Evolutionary conservation across 2,888 invertebrate genomes (phyloP), one percentile per base, ranked within the genome.

Genomic region (Clusia tigrina): DNA sequence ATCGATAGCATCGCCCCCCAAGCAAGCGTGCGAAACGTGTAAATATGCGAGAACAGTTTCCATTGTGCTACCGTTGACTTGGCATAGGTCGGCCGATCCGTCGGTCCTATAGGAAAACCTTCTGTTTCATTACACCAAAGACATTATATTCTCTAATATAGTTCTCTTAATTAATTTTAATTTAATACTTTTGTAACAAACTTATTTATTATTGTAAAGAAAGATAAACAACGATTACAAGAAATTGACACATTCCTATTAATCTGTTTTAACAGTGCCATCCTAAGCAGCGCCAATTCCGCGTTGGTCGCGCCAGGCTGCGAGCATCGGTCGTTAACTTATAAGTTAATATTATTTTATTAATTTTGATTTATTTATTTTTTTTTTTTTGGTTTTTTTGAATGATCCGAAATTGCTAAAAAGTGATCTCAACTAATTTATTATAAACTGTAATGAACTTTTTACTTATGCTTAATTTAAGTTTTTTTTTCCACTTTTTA

Each of bases 211-310:
- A 42, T 42, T 42, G 10, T 10, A 42, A 2, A 5, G 15, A 42
- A 15, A 42, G n/a, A 42, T n/a, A 42, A 42, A 32, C 5, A 32
- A 32, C 32, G 12, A 32, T 9, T 32, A 32, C 22, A 46, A 57
- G 37, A 55, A 46, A 32, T 46, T 58, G 60, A 62, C 61, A 67
- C 67, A 67, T 67, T 67, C 67, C 67, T 67, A 58, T 26, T 54
- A 56, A 18, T 61, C 56, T 65, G 60, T 52, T 51, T 55, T 60
- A 59, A 42, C 53, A 57, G 67, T 67, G 67, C 67, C 67, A 65
- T 67, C 63, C 63, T 42, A 42, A n/a, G 42, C 42, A 42, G 32
- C 32, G 12, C 32, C 32, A 6, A 32, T 32, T 12, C 32, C 6
- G 32, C 32, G n/a, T n/a, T n/a, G n/a, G n/a, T n/a, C n/a, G n/a